Evolutionary conservation across 2,797 vertebrate species (phyloP).

Genomic region (Trachops cirrhosus): DNA sequence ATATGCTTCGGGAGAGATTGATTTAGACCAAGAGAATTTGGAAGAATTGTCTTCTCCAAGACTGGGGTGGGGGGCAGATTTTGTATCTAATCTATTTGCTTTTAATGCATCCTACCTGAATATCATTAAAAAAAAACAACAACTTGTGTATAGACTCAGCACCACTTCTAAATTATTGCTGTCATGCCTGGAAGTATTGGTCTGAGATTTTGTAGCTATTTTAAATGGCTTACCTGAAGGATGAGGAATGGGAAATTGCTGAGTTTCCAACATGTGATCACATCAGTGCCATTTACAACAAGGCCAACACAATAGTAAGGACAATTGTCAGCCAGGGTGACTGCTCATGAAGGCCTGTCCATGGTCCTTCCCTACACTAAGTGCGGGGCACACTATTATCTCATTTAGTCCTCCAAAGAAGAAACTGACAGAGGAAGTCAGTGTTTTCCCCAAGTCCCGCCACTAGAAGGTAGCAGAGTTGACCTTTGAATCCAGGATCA

Average conservation of each 20-base stretch:
- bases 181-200: not conserved
- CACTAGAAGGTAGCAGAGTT: not conserved
- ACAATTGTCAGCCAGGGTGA: accelerated
- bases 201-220: not conserved
- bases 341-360: not conserved
- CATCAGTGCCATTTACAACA: not conserved
- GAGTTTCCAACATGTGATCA: not conserved
- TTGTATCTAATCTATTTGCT: not conserved
- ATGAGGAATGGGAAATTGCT: not conserved
- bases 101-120: not conserved
- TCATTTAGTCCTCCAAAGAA: not conserved
- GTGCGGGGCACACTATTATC: not conserved
- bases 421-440: not conserved
- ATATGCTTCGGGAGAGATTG: not conserved
- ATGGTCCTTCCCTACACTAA: not conserved
- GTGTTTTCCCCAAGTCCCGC: not conserved
- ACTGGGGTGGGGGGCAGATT: too few species aligned
- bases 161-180: not conserved
- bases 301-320: not conserved
- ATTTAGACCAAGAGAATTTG: not conserved
- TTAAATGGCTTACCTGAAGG: not conserved
- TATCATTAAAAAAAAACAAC: not conserved
- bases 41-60: not conserved
- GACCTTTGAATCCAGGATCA: not conserved
- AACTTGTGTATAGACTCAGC: not conserved